phyloP scores from a whole-genome alignment of 2,888 invertebrate genomes.

The Encarsia formosa region DNA sequence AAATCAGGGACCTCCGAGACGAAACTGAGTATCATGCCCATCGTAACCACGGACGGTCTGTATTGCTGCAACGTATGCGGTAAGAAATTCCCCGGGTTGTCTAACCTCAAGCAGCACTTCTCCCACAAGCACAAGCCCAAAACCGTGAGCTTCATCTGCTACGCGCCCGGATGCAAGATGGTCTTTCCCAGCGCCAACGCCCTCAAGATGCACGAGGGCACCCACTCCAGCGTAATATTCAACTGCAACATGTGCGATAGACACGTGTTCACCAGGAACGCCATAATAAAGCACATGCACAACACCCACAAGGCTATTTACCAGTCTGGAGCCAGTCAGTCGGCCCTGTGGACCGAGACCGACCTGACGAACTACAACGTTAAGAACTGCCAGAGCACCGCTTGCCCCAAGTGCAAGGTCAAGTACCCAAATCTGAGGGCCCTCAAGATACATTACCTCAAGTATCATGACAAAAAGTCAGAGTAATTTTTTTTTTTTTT shows the following conservation, averaged over 20 bases:
- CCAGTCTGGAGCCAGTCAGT: constrained; percentile 30
- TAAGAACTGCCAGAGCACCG: constrained; percentile 36
- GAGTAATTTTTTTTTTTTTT: no score
- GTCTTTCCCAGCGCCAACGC: constrained; percentile 54
- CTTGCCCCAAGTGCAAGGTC: constrained; percentile 43
- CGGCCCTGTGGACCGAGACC: constrained; percentile 37
- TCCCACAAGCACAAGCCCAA: constrained; percentile 53
- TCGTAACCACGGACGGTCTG: constrained; percentile 51
- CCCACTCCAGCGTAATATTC: constrained; percentile 57
- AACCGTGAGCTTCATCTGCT: constrained; percentile 25
- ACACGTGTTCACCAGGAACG: constrained; percentile 57
- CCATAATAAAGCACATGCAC: constrained; percentile 57
- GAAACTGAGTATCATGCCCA: constrained; percentile 36
- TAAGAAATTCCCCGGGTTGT: constrained; percentile 56
- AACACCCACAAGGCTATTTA: constrained; percentile 51
- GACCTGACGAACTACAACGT: constrained; percentile 40
- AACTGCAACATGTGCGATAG: constrained; percentile 60
- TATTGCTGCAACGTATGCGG: constrained; percentile 58
- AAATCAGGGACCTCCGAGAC: background rate
- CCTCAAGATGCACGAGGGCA: constrained; percentile 54
- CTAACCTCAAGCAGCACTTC: constrained; percentile 58
- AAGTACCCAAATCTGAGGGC: constrained; percentile 46
- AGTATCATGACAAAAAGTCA: constrained; percentile 39
- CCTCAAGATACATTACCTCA: constrained; percentile 47
- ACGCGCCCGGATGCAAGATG: constrained; percentile 41